A percentile compares a stretch with the other conserved stretches of the same genome.
Conservation (phyloP, 2,113 vertebrate species). For the Calyptommatus sinebrachiatus region DNA sequence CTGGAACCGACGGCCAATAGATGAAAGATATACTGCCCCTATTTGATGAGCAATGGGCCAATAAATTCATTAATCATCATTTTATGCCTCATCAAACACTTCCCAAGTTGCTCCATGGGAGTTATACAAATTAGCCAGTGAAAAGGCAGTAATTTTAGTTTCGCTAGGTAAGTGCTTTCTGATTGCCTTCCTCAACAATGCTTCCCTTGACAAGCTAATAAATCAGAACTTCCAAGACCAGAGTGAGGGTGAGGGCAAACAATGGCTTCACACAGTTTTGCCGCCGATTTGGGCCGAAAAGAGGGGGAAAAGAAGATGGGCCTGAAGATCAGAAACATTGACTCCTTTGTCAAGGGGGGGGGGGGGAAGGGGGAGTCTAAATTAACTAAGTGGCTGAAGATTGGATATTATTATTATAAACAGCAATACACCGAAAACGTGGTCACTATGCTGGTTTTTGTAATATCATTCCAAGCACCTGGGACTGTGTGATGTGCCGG, state of each 20-base stretch:
- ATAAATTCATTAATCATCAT: constrained; percentile 99
- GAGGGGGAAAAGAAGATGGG: constrained; percentile 66
- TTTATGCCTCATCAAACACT: constrained; percentile 99
- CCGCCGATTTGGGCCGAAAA: constrained; percentile 71
- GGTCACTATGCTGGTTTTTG: no score
- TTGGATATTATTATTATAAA: no score
- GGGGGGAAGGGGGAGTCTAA: constrained; percentile 53
- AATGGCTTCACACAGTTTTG: constrained; percentile 76
- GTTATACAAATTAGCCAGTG: constrained; percentile 99
- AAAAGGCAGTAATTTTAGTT: constrained; percentile 99
- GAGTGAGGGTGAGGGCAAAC: constrained; percentile 83
- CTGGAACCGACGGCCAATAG: constrained; percentile 73
- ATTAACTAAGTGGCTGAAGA: not conserved
- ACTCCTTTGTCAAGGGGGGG: constrained; percentile 63
- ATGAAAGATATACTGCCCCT: constrained; percentile 85
- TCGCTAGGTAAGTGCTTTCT: constrained; percentile 99
- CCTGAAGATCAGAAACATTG: constrained; percentile 66
- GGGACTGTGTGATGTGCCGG: no score
- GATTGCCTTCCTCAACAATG: constrained; percentile 97
- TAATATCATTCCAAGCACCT: no score
- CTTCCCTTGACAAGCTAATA: constrained; percentile 99
- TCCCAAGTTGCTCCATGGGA: constrained; percentile 98
- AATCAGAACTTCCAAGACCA: constrained; percentile 92
- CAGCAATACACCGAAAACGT: no score
- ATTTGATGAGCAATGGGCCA: constrained; percentile 96